These are phyloP conservation scores for Rapana venosa DNA, from an alignment of 2,888 invertebrate genomes.

Conservation along the genomic window DNA sequence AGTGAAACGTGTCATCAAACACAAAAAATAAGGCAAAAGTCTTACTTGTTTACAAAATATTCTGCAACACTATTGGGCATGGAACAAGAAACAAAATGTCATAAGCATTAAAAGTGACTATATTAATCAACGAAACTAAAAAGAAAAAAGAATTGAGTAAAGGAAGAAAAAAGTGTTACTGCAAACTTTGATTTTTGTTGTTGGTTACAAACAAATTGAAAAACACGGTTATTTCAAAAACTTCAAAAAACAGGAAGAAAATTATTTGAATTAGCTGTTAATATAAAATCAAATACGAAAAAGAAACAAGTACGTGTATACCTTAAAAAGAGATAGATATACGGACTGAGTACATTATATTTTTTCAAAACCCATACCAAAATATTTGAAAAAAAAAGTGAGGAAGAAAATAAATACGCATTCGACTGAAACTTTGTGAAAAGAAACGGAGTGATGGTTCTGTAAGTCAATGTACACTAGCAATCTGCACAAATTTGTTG, in stretches of 20 bases:
- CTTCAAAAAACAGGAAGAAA: neutral
- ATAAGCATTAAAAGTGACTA: conserved; percentile 39
- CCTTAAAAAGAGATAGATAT: neutral
- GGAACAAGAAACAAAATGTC: conserved; percentile 60
- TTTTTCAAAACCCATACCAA: neutral
- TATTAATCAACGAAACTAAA: conserved; percentile 2
- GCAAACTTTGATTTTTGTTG: neutral
- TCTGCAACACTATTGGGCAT: conserved; percentile 70
- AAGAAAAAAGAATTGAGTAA: conserved; percentile 1
- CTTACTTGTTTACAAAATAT: conserved; percentile 74
- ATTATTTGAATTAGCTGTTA: neutral
- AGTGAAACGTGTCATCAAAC: conserved; percentile 39
- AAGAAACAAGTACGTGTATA: neutral
- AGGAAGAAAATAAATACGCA: neutral
- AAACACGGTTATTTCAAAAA: conserved; percentile 29
- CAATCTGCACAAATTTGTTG: neutral
- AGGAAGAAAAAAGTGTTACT: conserved; percentile 4
- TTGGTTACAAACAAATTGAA: neutral
- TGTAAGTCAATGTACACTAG: neutral
- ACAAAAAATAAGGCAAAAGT: conserved; percentile 49
- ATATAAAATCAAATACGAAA: neutral
- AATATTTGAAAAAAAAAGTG: conserved; percentile 8
- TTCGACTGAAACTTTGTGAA: conserved; percentile 9
- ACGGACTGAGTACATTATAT: neutral
- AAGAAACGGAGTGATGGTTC: neutral